Evolutionary conservation across 2,113 vertebrate genomes (phyloP), one percentile per base, ranked within the genome.

Genomic region (Urocynchramus pylzowi): DNA sequence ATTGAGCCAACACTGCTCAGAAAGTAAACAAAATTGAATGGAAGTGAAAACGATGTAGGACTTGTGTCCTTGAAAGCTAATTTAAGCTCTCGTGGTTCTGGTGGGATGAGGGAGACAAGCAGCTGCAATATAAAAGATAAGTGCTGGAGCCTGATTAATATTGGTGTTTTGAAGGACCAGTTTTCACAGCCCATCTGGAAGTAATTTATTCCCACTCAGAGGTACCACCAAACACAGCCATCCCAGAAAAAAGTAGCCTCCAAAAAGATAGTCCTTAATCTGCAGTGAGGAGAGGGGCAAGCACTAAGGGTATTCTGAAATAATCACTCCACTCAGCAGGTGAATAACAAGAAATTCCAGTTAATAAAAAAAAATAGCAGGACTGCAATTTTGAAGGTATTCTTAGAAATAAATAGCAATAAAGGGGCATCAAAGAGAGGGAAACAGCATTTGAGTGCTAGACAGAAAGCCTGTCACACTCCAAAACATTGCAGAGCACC

Each of bases 31-130:
- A 93, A 76, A 81, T 37, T 35, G 53, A 84, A 90, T 71, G 52
- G 54, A 82, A 87, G 89, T 33, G 69, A 91, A 42, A 68, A 79
- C 24, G 65, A 89, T 83, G 63, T 31, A 76, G 82, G 80, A 59
- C 57, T 79, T 77, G 33, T 71, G 91, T 95, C 92, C 93, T 93
- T 95, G 93, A 93, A 90, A 97, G 96, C 91, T 96, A 94, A 95
- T 96, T 94, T 94, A 90, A 93, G 59, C 37, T 88, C 70, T 92
- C 83, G 75, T 79, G 78, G 60, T 75, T 65, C 76, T 95, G 82
- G 63, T 94, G 91, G 89, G 76, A 92, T 84, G 91, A 87, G 37
- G 71, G 60, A 91, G 82, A 87, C 56, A 90, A 97, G 49, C 47
- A 87, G 65, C 85, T 24, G 37, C 69, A 92, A 64, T 60, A 87